A percentile compares a stretch with the other conserved stretches of the same genome.
phyloP scores from a whole-genome alignment of 53 echinoderm and acorn worm genomes.

The Hippasteria phrygiana region DNA sequence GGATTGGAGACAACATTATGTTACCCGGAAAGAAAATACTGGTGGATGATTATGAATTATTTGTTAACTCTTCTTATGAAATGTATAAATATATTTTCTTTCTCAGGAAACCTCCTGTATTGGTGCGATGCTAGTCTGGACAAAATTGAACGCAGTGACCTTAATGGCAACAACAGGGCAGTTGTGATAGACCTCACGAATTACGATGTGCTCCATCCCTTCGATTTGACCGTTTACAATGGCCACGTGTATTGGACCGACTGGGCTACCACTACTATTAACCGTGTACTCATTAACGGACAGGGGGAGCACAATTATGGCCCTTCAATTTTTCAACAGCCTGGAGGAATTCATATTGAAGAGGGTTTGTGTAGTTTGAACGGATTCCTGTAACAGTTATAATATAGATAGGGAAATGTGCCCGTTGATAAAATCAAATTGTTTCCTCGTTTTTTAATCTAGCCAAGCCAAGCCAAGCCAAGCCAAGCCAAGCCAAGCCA shows the following conservation, averaged over 20 bases:
- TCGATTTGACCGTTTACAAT: constrained; percentile 49
- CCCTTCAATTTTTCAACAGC: not conserved
- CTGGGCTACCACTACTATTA: not conserved
- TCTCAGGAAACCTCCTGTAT: constrained; percentile 54
- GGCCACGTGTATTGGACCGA: constrained; percentile 70
- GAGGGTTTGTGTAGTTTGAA: not conserved
- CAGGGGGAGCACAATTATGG: not conserved
- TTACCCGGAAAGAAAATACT: too few relatives aligned
- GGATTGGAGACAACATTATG: too few relatives aligned
- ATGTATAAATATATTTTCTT: not conserved
- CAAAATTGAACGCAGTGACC: constrained; percentile 60
- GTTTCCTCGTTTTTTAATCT: too few relatives aligned
- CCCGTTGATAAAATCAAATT: too few relatives aligned
- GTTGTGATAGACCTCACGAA: not conserved
- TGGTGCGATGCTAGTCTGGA: constrained; percentile 54
- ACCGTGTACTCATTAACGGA: not conserved
- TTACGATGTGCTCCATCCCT: constrained; percentile 35
- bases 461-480: too few relatives aligned
- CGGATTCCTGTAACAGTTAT: too few relatives aligned
- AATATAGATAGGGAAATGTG: too few relatives aligned
- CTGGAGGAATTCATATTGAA: not conserved
- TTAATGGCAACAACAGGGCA: constrained; percentile 10
- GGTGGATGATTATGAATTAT: too few relatives aligned
- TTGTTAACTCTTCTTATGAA: not conserved
- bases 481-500: too few relatives aligned